These are phyloP conservation scores for Dolichopus griseipennis DNA, from an alignment of 2,888 invertebrate species.

Conservation along the genomic window DNA sequence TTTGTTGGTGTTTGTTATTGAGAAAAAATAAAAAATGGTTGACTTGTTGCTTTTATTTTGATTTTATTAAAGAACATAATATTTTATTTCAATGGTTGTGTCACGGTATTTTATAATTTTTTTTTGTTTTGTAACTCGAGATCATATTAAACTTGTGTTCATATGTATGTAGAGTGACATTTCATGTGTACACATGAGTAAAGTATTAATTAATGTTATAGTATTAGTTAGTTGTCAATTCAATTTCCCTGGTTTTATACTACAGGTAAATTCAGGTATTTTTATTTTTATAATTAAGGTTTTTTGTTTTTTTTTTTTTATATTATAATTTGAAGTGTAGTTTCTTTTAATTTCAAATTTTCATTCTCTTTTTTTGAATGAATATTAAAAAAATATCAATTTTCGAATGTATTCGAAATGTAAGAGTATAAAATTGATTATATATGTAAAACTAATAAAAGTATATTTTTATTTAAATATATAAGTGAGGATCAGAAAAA, in stretches of 20 bases:
- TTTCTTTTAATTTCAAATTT: not conserved
- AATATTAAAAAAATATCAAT: no score
- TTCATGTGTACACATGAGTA: not conserved
- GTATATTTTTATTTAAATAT: not conserved
- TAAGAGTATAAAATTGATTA: not conserved
- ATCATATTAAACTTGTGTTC: no score
- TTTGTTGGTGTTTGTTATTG: no score
- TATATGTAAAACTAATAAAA: not conserved
- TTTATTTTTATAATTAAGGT: not conserved
- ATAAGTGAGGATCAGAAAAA: not conserved
- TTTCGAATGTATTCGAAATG: not conserved
- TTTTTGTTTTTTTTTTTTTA: no score
- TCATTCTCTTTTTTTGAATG: no score
- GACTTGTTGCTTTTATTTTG: slow-evolving; percentile 1
- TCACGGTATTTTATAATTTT: not conserved
- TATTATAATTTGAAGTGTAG: no score
- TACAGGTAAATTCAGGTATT: not conserved
- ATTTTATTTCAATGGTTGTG: not conserved
- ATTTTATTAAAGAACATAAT: no score
- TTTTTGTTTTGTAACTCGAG: no score
- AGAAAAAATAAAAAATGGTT: not conserved
- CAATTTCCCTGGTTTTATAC: no score
- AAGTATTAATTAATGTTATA: not conserved
- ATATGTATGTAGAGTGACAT: no score
- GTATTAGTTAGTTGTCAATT: no score